phyloP scores from a whole-genome alignment of 2,113 vertebrate genomes.

The Danionella cerebrum region DNA sequence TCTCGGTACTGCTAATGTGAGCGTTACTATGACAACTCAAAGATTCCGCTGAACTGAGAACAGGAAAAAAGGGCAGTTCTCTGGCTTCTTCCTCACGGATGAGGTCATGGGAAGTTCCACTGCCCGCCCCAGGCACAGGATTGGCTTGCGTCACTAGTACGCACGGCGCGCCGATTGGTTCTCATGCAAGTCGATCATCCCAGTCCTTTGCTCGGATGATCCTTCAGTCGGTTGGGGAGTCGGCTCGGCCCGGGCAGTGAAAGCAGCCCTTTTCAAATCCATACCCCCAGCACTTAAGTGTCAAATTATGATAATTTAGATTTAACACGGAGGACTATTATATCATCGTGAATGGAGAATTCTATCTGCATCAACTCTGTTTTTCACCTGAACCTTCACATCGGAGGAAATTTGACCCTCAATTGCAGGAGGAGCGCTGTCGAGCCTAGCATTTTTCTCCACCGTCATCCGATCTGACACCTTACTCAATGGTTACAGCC shows the following conservation, averaged over 20 bases:
- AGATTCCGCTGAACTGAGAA: conserved; percentile 4
- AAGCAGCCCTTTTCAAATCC: not conserved
- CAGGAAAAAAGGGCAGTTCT: not conserved
- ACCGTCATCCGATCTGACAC: conserved; percentile 15
- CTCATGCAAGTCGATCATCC: not conserved
- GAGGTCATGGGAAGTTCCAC: conserved; percentile 21
- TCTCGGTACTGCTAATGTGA: not conserved
- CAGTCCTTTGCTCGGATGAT: conserved; percentile 3
- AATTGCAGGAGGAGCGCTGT: conserved; percentile 21
- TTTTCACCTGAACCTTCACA: conserved; percentile 7
- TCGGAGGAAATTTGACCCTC: conserved; percentile 33
- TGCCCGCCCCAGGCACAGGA: not conserved
- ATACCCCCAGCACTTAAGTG: not conserved
- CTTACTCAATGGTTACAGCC: conserved; percentile 1
- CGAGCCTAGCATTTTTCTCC: conserved; percentile 21
- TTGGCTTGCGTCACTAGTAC: not conserved
- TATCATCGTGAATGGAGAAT: conserved; percentile 55
- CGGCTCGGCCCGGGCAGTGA: not conserved
- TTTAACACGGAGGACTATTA: not conserved
- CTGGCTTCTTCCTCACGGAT: not conserved
- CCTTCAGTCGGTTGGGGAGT: not conserved
- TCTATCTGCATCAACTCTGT: not conserved
- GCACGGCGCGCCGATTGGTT: conserved; percentile 15
- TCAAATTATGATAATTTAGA: not conserved
- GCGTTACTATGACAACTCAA: not conserved